Percentiles rank a stretch among this genome's conserved stretches.
These are phyloP conservation scores for Chrysomela aeneicollis DNA, from an alignment of 2,888 invertebrate genomes.

Conservation along the genomic window DNA sequence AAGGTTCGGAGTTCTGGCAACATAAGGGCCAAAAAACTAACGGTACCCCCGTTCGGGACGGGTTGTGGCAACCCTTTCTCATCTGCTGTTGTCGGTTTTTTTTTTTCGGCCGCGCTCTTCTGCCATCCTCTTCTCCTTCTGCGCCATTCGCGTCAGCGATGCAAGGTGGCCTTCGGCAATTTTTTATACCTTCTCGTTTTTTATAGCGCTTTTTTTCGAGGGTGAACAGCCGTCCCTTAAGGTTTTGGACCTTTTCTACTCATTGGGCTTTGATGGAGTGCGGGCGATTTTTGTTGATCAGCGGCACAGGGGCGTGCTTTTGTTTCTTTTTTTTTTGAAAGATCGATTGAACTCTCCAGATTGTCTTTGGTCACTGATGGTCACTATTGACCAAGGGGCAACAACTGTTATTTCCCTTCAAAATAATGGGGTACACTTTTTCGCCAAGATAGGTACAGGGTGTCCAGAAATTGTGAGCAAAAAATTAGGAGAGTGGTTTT, in stretches of 20 bases:
- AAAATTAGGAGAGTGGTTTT: too few relatives aligned
- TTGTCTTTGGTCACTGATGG: too few relatives aligned
- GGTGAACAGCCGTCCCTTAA: conserved; percentile 19
- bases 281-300: conserved; percentile 18
- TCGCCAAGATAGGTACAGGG: too few relatives aligned
- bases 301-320: not conserved
- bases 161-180: conserved; percentile 48
- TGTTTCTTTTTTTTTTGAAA: too few relatives aligned
- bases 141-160: conserved; percentile 40
- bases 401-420: too few relatives aligned
- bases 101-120: conserved; percentile 40
- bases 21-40: conserved; percentile 49
- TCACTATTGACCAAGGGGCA: too few relatives aligned
- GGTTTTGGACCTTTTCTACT: conserved; percentile 23
- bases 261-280: conserved; percentile 35
- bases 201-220: conserved; percentile 36
- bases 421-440: too few relatives aligned
- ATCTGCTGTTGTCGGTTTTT: conserved; percentile 38
- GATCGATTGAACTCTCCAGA: too few relatives aligned
- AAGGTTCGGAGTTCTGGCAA: conserved; percentile 47
- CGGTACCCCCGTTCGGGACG: conserved; percentile 52
- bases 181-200: conserved; percentile 47
- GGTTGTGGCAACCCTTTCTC: conserved; percentile 54
- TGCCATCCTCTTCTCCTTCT: conserved; percentile 48
- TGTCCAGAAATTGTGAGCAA: too few relatives aligned